Evolutionary conservation across 2,888 invertebrate species (phyloP).

Genomic region (Tachina fera): DNA sequence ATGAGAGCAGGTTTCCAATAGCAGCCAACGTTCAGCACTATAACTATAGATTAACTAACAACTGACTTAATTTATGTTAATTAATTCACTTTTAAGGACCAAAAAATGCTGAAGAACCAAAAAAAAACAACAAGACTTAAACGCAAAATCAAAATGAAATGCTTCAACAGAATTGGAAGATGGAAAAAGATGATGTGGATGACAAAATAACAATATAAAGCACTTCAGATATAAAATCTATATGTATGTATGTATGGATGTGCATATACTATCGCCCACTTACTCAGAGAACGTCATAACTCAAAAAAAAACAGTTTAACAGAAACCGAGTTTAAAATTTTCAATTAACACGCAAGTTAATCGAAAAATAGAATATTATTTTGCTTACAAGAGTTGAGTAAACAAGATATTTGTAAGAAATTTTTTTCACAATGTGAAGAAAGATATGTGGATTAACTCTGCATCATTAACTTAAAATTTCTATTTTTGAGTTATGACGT

Average conservation of each 20-base stretch:
- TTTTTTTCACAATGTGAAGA: too few species aligned
- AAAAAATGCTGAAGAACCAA: constrained; percentile 10
- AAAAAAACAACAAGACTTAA: constrained; percentile 37
- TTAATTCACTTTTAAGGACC: constrained; percentile 70
- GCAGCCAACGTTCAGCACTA: constrained; percentile 16
- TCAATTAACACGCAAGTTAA: too few species aligned
- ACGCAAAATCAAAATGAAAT: constrained; percentile 65
- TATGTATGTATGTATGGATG: neutral
- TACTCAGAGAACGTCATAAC: too few species aligned
- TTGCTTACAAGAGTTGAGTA: too few species aligned
- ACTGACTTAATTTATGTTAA: constrained; percentile 70
- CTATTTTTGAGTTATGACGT: too few species aligned
- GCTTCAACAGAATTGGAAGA: constrained; percentile 63
- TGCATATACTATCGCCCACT: too few species aligned
- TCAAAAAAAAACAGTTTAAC: too few species aligned
- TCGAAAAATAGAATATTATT: too few species aligned
- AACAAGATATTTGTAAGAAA: too few species aligned
- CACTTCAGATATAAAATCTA: neutral
- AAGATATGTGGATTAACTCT: too few species aligned
- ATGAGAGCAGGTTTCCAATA: neutral
- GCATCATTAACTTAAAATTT: too few species aligned
- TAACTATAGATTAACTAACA: constrained; percentile 62
- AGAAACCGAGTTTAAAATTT: too few species aligned
- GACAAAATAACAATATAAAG: constrained; percentile 47
- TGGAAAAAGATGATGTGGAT: constrained; percentile 59